Percentiles rank a stretch among this genome's conserved stretches.
These are phyloP conservation scores for Hydrolagus affinis DNA, from an alignment of 2,113 vertebrate species.

Conservation along the genomic window DNA sequence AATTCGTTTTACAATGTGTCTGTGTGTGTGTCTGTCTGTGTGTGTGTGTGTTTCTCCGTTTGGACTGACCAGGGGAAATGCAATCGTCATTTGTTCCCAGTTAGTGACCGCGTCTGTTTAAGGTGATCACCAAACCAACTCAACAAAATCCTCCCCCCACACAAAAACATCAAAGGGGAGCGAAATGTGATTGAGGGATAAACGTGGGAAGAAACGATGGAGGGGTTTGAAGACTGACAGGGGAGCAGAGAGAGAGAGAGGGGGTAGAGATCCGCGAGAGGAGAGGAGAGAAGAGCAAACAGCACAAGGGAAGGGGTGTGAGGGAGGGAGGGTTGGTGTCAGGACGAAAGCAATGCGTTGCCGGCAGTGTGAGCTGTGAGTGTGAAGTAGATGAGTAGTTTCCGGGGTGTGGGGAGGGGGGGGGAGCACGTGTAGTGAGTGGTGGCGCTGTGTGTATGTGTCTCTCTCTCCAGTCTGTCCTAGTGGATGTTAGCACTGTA, in stretches of 20 bases:
- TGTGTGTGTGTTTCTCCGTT: neutral
- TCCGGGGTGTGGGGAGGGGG: neutral
- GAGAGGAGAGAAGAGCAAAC: neutral
- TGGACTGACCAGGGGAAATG: neutral
- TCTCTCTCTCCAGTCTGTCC: neutral
- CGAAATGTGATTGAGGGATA: too few species aligned
- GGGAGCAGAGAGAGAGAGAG: too few species aligned
- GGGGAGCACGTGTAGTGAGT: conserved; percentile 19
- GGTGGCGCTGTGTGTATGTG: conserved; percentile 6
- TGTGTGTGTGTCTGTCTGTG: too few species aligned
- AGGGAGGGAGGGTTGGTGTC: neutral
- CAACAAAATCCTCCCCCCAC: too few species aligned
- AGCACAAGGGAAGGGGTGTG: too few species aligned
- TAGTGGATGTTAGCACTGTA: neutral
- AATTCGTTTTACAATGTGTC: neutral
- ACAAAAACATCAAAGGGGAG: too few species aligned
- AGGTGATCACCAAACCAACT: too few species aligned
- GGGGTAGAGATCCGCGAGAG: neutral
- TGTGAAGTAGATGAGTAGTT: conserved; percentile 1
- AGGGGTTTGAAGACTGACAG: neutral
- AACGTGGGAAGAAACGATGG: neutral
- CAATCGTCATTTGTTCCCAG: neutral
- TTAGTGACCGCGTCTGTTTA: neutral
- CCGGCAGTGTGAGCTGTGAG: neutral
- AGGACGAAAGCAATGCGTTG: neutral